A percentile compares a stretch with the other conserved stretches of the same genome.
These are phyloP conservation scores for Paratilapia polleni DNA, from an alignment of 2,113 vertebrate genomes.

Conservation along the genomic window DNA sequence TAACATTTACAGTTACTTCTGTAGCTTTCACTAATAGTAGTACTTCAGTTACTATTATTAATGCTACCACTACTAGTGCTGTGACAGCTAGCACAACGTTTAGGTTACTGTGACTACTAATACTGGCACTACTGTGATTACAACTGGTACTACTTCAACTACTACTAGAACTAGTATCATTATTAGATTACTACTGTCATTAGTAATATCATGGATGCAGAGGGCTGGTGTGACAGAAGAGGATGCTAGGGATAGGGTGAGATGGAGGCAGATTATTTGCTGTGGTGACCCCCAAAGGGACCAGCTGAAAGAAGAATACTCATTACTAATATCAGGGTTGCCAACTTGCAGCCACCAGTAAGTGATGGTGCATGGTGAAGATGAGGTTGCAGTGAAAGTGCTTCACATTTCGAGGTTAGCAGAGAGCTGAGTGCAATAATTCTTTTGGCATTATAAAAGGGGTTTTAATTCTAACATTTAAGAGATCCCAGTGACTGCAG, in stretches of 20 bases:
- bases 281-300: too few species aligned
- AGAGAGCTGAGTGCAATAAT: too few species aligned
- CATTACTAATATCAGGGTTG: not conserved
- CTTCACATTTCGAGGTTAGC: too few species aligned
- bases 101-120: not conserved
- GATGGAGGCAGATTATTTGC: too few species aligned
- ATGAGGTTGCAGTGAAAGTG: not conserved
- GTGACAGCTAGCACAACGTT: not conserved
- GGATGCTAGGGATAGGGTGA: too few species aligned
- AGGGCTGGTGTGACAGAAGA: too few species aligned
- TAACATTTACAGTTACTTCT: not conserved
- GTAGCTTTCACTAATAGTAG: not conserved
- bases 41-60: not conserved
- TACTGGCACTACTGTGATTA: not conserved
- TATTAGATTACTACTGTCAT: not conserved
- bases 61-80: not conserved
- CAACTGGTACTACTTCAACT: too few species aligned
- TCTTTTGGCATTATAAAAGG: too few species aligned
- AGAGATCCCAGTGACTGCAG: too few species aligned
- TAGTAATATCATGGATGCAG: not conserved
- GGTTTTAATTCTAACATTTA: too few species aligned
- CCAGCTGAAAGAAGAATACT: too few species aligned
- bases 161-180: too few species aligned
- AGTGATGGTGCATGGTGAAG: not conserved
- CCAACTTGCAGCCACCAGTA: not conserved